A percentile compares a stretch with the other conserved stretches of the same genome.
These are phyloP conservation scores for Microtus obscurus DNA, from an alignment of 2,797 vertebrate species.

Conservation along the genomic window DNA sequence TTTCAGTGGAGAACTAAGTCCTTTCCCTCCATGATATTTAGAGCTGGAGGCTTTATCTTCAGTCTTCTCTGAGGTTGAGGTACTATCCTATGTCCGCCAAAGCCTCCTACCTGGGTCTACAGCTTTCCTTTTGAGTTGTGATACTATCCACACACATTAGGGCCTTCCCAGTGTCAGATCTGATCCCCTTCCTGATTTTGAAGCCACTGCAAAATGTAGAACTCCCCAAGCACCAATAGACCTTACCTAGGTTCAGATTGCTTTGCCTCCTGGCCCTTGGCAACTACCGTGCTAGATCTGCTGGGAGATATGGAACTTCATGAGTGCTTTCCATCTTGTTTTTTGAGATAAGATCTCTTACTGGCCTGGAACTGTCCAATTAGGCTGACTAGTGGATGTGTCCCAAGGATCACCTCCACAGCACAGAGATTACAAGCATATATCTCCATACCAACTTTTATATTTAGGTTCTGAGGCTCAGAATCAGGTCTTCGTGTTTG, in stretches of 20 bases:
- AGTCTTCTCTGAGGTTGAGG: not conserved
- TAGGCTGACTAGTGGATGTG: no score
- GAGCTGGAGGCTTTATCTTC: not conserved
- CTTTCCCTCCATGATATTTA: not conserved
- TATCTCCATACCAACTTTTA: not conserved
- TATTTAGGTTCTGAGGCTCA: not conserved
- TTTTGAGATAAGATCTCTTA: not conserved
- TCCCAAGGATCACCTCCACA: not conserved
- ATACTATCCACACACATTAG: not conserved
- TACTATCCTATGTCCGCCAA: not conserved
- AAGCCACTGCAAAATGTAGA: not conserved
- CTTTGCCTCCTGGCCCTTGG: not conserved
- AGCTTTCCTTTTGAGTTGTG: not conserved
- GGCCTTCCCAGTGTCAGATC: not conserved
- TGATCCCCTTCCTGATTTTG: not conserved
- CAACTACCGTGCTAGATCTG: not conserved
- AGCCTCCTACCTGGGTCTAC: not conserved
- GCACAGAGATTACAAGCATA: not conserved
- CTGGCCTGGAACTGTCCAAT: not conserved
- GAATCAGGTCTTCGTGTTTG: not conserved
- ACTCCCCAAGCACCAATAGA: not conserved
- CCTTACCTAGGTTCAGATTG: not conserved
- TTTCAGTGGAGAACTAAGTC: not conserved
- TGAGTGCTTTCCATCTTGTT: not conserved
- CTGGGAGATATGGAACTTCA: not conserved